Evolutionary conservation across 2,888 invertebrate genomes (phyloP), one percentile per base, ranked within the genome.

Genomic region (Dynastes tityus): DNA sequence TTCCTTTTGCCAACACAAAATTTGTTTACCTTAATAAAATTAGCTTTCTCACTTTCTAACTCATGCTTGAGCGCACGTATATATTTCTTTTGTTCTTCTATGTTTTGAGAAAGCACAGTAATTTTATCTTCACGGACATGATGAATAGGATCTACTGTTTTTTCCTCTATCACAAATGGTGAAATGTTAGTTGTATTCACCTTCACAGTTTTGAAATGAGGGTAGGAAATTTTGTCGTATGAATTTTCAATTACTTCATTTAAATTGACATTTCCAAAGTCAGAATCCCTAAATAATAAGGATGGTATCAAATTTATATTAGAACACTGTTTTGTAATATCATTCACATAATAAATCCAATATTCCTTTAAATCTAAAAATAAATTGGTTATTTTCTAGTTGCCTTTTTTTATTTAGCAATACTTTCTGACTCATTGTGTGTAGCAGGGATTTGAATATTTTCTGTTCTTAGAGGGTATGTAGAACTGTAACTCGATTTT

Each of bases 31-130:
- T 55, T 61, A 29, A 73, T 77, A 6, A 81, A 51, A 13, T 74
- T 75, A 51, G 65, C 75, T 58, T 45, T 55, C 27, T 76, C 61
- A 29, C 16, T 22, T 29, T 58, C 51, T 2, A 86, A 87, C 51
- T 88, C 85, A 2, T 88, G 86, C 79, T 88, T 87, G 2, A 86
- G 83, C 3, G 83, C 77, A 32, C 5, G 6, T 29, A 76, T 40
- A 16, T 16, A 53, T 3, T 67, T 51, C 22, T 67, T 58, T 85
- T 89, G 80, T 84, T 88, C 81, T 87, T 89, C 83, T 79, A 84
- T 83, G 84, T 89, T 80, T 85, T 85, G 83, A 79, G 88, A 85
- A 84, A 91, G 67, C 85, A 85, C 82, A 80, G 88, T 84, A 84
- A 84, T 80, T 79, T 83, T 83, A 80, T 77, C 80, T 79, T 83